These are phyloP conservation scores for Stenopsyche tienmushanensis DNA, from an alignment of 1,140 invertebrate genomes.

Conservation along the genomic window DNA sequence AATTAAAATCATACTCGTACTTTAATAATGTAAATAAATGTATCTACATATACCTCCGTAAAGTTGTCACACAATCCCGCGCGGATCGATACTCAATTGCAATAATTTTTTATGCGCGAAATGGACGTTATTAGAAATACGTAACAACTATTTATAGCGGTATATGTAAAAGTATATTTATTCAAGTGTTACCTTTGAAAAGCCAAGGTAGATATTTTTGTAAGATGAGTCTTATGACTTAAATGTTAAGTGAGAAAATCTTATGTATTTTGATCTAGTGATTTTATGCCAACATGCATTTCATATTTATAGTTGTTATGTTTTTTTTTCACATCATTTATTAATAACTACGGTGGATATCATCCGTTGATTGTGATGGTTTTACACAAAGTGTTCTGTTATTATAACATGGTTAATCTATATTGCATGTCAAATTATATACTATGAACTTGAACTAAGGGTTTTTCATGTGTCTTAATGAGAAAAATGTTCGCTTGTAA, in stretches of 20 bases:
- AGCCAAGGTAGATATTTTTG: not conserved
- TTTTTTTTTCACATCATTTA: too few relatives aligned
- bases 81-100: too few relatives aligned
- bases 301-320: too few relatives aligned
- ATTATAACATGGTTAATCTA: not conserved
- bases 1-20: too few relatives aligned
- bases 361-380: too few relatives aligned
- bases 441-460: slow-evolving; percentile 13
- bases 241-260: not conserved
- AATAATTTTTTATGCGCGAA: too few relatives aligned
- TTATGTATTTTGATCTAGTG: not conserved
- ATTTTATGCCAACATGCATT: not conserved
- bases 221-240: not conserved
- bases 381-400: not conserved
- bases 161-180: too few relatives aligned
- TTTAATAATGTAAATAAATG: too few relatives aligned
- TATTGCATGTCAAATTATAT: not conserved
- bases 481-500: slow-evolving; percentile 6
- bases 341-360: not conserved
- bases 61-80: too few relatives aligned
- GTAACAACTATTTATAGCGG: too few relatives aligned
- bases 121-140: too few relatives aligned
- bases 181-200: slow-evolving; percentile 1
- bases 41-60: too few relatives aligned
- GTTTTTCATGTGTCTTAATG: slow-evolving; percentile 17